These are phyloP conservation scores for Erannis defoliaria DNA, from an alignment of 2,888 invertebrate species.

Conservation along the genomic window DNA sequence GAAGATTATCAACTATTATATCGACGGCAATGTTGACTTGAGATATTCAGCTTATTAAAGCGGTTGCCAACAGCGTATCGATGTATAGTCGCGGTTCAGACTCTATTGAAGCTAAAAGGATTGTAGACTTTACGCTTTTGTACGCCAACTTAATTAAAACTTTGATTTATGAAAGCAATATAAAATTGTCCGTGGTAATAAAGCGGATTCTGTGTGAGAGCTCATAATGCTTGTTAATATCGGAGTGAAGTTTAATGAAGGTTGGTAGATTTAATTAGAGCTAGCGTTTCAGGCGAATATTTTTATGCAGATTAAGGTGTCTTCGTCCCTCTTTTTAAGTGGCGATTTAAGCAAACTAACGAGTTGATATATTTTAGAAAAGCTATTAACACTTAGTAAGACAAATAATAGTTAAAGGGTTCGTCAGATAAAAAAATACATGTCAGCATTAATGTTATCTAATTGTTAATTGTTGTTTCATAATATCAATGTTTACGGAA, in stretches of 20 bases:
- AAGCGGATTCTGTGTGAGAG: slow-evolving; percentile 48
- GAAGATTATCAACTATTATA: slow-evolving; percentile 61
- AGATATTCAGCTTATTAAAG: slow-evolving; percentile 45
- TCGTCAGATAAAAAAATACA: not conserved
- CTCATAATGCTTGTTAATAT: slow-evolving; percentile 42
- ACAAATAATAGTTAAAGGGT: not conserved
- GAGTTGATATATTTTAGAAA: slow-evolving; percentile 3
- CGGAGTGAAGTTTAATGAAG: slow-evolving; percentile 38
- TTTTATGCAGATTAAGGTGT: slow-evolving; percentile 22
- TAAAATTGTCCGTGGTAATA: slow-evolving; percentile 45
- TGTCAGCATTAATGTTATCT: no score
- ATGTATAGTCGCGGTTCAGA: slow-evolving; percentile 34
- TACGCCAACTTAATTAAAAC: slow-evolving; percentile 50
- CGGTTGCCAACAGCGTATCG: slow-evolving; percentile 23
- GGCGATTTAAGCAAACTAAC: slow-evolving; percentile 14
- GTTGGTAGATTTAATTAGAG: slow-evolving; percentile 31
- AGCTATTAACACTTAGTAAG: slow-evolving; percentile 3
- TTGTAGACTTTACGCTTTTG: slow-evolving; percentile 33
- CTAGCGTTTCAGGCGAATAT: slow-evolving; percentile 21
- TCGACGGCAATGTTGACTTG: slow-evolving; percentile 45
- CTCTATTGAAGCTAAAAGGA: slow-evolving; percentile 42
- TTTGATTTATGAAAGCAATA: slow-evolving; percentile 51
- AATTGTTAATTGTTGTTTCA: no score
- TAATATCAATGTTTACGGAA: no score
- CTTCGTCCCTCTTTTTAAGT: slow-evolving; percentile 12